Conservation (phyloP, 2,797 vertebrate species). For the Xerus rutilus region DNA sequence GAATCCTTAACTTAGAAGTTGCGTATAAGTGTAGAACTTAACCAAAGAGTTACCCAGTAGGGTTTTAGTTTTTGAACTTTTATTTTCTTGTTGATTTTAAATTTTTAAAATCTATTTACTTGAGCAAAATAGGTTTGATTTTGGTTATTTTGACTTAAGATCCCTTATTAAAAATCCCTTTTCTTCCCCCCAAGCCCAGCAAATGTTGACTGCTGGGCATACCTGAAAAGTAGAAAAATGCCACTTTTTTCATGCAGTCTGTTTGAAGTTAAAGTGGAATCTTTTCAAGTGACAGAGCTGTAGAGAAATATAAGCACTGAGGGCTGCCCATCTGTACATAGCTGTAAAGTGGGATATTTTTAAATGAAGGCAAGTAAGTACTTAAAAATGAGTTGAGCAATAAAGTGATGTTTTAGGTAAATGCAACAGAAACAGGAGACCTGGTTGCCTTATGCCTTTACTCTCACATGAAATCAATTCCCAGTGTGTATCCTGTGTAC, state of each 20-base stretch:
- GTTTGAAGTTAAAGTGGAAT: slow-evolving; percentile 55
- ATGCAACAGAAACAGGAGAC: slow-evolving; percentile 80
- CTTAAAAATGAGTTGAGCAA: slow-evolving; percentile 86
- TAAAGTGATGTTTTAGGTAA: slow-evolving; percentile 83
- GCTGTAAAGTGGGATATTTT: slow-evolving; percentile 80
- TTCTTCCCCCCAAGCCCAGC: slow-evolving; percentile 63
- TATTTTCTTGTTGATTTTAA: slow-evolving; percentile 76
- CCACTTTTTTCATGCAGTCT: slow-evolving; percentile 44
- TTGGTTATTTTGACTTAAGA: slow-evolving; percentile 77
- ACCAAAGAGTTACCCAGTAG: slow-evolving; percentile 88
- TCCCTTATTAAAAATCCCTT: slow-evolving; percentile 46
- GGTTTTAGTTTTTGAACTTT: slow-evolving; percentile 79
- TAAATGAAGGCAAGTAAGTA: slow-evolving; percentile 59
- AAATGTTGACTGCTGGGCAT: slow-evolving; percentile 30
- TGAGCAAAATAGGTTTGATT: slow-evolving; percentile 56
- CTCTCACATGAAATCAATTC: slow-evolving; percentile 75
- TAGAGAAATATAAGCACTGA: slow-evolving; percentile 10
- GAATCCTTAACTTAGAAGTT: slow-evolving; percentile 81
- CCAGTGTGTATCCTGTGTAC: slow-evolving; percentile 78
- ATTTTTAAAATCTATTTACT: slow-evolving; percentile 57
- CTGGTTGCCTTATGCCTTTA: slow-evolving; percentile 88
- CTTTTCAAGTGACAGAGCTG: slow-evolving; percentile 57
- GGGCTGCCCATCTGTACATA: slow-evolving; percentile 77
- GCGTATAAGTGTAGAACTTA: slow-evolving; percentile 81
- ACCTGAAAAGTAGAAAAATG: slow-evolving; percentile 70